Conservation (phyloP, 1,140 invertebrate species). For the Patella vulgata region DNA sequence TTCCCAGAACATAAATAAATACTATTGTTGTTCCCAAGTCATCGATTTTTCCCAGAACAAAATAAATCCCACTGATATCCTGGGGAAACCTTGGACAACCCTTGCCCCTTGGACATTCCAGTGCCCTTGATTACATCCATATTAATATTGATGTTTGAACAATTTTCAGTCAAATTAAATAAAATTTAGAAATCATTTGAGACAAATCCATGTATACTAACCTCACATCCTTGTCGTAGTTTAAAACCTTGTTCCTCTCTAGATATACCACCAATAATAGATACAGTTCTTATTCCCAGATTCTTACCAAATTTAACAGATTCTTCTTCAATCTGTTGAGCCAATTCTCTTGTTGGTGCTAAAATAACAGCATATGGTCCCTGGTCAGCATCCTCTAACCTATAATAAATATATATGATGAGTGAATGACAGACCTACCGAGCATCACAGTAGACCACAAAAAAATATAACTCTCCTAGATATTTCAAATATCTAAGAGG, state of each 20-base stretch:
- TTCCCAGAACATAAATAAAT: too few relatives aligned
- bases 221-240: constrained; percentile 94
- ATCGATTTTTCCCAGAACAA: too few relatives aligned
- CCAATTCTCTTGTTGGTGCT: constrained; percentile 98
- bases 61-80: too few relatives aligned
- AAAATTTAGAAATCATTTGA: too few relatives aligned
- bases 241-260: constrained; percentile 99
- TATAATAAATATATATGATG: constrained; percentile 34
- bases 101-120: too few relatives aligned
- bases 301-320: constrained; percentile 97
- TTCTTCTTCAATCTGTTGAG: constrained; percentile 99
- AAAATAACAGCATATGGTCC: constrained; percentile 99
- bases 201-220: too few relatives aligned
- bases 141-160: too few relatives aligned
- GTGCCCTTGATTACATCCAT: too few relatives aligned
- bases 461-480: background rate
- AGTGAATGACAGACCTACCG: constrained; percentile 24
- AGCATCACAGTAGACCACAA: background rate
- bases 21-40: too few relatives aligned
- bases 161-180: too few relatives aligned
- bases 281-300: constrained; percentile 94
- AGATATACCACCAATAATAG: constrained; percentile 97
- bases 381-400: constrained; percentile 82
- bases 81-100: too few relatives aligned
- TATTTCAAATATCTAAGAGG: background rate